A percentile compares a stretch with the other conserved stretches of the same genome.
Evolutionary conservation across 2,113 vertebrate species (phyloP).

Genomic region (Brachyistius frenatus): DNA sequence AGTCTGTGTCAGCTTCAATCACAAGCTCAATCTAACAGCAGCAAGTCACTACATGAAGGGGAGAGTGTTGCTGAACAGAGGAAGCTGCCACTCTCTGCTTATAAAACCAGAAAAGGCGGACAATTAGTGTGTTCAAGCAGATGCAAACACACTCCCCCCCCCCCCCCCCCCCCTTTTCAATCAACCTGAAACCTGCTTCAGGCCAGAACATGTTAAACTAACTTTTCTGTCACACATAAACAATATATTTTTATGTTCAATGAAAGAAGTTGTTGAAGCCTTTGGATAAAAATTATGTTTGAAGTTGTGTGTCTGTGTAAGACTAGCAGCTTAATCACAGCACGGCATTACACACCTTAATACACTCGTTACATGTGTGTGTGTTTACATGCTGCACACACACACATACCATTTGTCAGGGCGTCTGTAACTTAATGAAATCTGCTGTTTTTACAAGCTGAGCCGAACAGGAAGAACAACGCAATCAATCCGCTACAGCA

Average conservation of each 20-base stretch:
- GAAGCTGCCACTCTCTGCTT: background rate
- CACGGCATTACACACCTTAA: no score
- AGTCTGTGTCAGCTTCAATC: slow-evolving; percentile 19
- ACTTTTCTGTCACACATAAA: background rate
- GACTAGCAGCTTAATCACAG: no score
- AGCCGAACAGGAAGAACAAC: slow-evolving; percentile 57
- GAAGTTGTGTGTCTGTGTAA: background rate
- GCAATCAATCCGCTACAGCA: slow-evolving; percentile 58
- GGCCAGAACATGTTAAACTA: slow-evolving; percentile 5
- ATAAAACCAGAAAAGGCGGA: slow-evolving; percentile 10
- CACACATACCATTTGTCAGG: slow-evolving; percentile 16
- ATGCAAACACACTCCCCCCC: background rate
- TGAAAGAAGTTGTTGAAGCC: background rate
- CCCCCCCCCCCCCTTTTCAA: background rate
- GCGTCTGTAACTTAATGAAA: slow-evolving; percentile 50
- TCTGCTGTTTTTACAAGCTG: slow-evolving; percentile 65
- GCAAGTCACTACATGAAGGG: background rate
- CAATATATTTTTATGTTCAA: slow-evolving; percentile 1
- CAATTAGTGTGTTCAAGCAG: background rate
- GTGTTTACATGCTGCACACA: background rate
- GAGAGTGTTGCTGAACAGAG: background rate
- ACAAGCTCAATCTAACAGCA: slow-evolving; percentile 16
- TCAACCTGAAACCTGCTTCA: slow-evolving; percentile 22
- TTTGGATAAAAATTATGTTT: background rate
- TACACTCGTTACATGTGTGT: no score